Conservation (phyloP, 2,888 invertebrate genomes). For the Drosophila maculinotata region DNA sequence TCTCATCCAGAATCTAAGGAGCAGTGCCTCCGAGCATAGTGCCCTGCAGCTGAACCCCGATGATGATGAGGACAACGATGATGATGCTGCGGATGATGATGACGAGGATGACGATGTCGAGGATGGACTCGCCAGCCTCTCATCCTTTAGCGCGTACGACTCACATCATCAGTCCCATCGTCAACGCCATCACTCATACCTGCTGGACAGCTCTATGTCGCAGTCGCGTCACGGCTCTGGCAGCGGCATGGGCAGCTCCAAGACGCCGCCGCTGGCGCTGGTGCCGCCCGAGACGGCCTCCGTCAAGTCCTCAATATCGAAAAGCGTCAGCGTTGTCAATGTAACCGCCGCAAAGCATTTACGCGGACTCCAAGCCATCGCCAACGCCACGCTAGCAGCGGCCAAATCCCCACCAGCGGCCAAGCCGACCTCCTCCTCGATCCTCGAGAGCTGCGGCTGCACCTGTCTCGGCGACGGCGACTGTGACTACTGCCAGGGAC, state of each 20-base stretch:
- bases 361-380: slow-evolving; percentile 58
- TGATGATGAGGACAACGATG: slow-evolving; percentile 31
- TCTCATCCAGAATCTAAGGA: slow-evolving; percentile 87
- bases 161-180: slow-evolving; percentile 23
- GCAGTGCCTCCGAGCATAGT: slow-evolving; percentile 67
- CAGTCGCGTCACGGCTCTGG: slow-evolving; percentile 44
- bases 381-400: slow-evolving; percentile 19
- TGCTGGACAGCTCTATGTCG: slow-evolving; percentile 40
- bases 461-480: slow-evolving; percentile 41
- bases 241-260: slow-evolving; percentile 61
- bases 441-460: slow-evolving; percentile 43
- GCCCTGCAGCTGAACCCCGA: slow-evolving; percentile 26
- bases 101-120: slow-evolving; percentile 27
- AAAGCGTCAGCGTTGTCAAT: slow-evolving; percentile 85
- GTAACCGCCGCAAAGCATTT: slow-evolving; percentile 81
- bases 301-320: slow-evolving; percentile 84
- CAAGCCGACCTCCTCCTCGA: neutral
- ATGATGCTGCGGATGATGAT: slow-evolving; percentile 1
- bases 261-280: slow-evolving; percentile 83
- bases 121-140: slow-evolving; percentile 34
- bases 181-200: neutral
- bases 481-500: slow-evolving; percentile 62
- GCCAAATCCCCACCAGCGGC: slow-evolving; percentile 45
- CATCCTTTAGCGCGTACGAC: slow-evolving; percentile 28
- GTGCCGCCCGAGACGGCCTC: slow-evolving; percentile 84